Conservation (phyloP, 2,888 invertebrate genomes). For the Zele albiditarsus region DNA sequence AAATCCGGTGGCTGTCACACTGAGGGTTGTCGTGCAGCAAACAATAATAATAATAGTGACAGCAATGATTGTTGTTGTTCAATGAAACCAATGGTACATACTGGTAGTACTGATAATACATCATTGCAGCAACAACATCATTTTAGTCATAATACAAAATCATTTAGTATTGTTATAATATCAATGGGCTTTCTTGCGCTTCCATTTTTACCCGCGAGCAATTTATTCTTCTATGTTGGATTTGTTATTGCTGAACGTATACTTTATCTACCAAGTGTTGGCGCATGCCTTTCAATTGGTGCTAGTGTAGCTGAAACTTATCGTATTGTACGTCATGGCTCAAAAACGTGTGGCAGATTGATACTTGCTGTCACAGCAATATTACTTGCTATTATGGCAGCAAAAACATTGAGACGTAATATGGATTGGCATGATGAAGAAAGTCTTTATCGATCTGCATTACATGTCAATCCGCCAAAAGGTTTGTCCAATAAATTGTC, state of each 20-base stretch:
- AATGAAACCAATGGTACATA: constrained; percentile 52
- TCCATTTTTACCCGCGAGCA: constrained; percentile 96
- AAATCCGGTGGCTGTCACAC: constrained; percentile 82
- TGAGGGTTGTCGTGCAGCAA: constrained; percentile 80
- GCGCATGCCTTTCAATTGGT: constrained; percentile 92
- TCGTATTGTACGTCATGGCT: constrained; percentile 66
- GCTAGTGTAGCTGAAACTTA: constrained; percentile 73
- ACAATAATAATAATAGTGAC: constrained; percentile 79
- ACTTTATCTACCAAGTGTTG: constrained; percentile 96
- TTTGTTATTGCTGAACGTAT: constrained; percentile 98
- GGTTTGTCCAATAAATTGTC: constrained; percentile 76
- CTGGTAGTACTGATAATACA: constrained; percentile 44
- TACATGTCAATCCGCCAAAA: constrained; percentile 97
- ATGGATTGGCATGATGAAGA: constrained; percentile 95
- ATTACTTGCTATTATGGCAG: constrained; percentile 80
- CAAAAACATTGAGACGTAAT: constrained; percentile 87
- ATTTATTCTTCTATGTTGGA: constrained; percentile 97
- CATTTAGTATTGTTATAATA: constrained; percentile 78
- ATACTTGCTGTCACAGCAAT: constrained; percentile 74
- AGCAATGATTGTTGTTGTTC: constrained; percentile 71
- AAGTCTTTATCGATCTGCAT: constrained; percentile 91
- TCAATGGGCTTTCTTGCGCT: constrained; percentile 83
- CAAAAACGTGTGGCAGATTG: constrained; percentile 67
- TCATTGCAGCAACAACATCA: constrained; percentile 51
- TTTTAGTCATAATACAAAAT: constrained; percentile 49